Conservation (phyloP, 2,113 vertebrate genomes). For the Aix galericulata region DNA sequence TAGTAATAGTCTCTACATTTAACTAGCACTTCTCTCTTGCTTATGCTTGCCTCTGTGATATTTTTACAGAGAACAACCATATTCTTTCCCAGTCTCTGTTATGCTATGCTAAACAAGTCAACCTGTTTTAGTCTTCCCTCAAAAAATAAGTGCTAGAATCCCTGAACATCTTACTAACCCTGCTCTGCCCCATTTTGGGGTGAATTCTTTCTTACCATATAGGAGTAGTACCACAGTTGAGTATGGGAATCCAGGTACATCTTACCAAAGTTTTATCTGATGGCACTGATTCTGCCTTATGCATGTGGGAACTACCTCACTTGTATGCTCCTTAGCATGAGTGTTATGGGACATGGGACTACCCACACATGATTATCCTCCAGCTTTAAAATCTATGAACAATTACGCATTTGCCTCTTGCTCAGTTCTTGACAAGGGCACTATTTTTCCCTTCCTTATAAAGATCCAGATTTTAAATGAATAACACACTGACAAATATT, state of each 20-base stretch:
- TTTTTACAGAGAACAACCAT: neutral
- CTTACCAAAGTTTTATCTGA: neutral
- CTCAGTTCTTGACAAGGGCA: neutral
- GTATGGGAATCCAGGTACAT: neutral
- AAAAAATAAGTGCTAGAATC: neutral
- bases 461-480: neutral
- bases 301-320: fast-evolving
- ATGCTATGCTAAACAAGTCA: neutral
- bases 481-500: slow-evolving; percentile 1
- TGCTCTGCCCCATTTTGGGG: neutral
- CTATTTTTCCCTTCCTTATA: neutral
- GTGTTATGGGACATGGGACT: neutral
- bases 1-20: neutral
- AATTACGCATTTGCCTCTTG: neutral
- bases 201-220: neutral
- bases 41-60: neutral
- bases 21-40: neutral
- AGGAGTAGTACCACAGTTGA: neutral
- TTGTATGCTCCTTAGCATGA: neutral
- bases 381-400: neutral
- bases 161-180: neutral
- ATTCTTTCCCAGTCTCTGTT: neutral
- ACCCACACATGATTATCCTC: neutral
- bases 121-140: neutral
- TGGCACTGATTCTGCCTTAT: neutral